Evolutionary conservation across 2,113 vertebrate species (phyloP).

Genomic region (Campylomormyrus numenius): DNA sequence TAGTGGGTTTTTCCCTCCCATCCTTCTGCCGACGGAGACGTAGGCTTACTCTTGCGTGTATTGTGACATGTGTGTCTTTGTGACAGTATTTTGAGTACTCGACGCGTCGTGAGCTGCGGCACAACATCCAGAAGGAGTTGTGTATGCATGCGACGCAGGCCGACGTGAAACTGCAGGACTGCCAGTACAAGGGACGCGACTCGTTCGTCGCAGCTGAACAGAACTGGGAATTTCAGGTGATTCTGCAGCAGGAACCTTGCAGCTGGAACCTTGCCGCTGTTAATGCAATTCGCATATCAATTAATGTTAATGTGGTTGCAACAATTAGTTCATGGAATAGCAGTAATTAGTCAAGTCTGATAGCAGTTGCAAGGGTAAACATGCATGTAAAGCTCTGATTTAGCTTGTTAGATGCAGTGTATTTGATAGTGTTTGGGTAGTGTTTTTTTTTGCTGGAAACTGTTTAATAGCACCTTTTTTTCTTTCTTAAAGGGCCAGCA

Average conservation of each 20-base stretch:
- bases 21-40: not conserved
- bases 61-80: not conserved
- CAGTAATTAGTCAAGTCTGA: not conserved
- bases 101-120: slow-evolving; percentile 78
- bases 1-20: not conserved
- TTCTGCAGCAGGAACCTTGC: too few relatives aligned
- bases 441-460: not conserved
- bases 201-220: slow-evolving; percentile 66
- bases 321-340: not conserved
- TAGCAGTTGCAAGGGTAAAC: not conserved
- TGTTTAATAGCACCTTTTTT: slow-evolving; percentile 28
- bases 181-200: slow-evolving; percentile 73
- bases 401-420: not conserved
- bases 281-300: not conserved
- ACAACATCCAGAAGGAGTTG: slow-evolving; percentile 92
- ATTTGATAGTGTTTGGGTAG: not conserved
- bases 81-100: slow-evolving; percentile 91
- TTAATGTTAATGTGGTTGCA: not conserved
- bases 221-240: slow-evolving; percentile 87
- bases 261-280: not conserved
- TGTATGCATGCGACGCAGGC: slow-evolving; percentile 73
- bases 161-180: slow-evolving; percentile 69
- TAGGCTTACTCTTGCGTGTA: not conserved
- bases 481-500: slow-evolving; percentile 68
- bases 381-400: not conserved